A percentile compares a stretch with the other conserved stretches of the same genome.
These are phyloP conservation scores for Bradysia coprophila DNA, from an alignment of 1,140 invertebrate species.

Conservation along the genomic window DNA sequence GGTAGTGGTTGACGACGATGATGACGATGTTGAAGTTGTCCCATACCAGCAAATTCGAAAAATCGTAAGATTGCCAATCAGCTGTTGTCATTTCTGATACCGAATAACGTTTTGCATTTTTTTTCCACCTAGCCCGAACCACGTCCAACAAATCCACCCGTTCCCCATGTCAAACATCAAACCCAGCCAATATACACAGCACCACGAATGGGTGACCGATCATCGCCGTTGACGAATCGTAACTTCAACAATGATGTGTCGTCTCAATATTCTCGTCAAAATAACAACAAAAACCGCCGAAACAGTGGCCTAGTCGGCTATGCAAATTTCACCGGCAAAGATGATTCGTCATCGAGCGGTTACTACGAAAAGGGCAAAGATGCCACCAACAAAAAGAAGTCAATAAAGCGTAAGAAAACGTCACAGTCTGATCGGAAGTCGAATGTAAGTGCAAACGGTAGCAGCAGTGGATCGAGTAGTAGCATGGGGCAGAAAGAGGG, in stretches of 20 bases:
- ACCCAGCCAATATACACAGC: background rate
- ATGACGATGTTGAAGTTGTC: background rate
- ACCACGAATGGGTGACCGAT: background rate
- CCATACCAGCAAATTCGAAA: background rate
- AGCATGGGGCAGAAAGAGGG: background rate
- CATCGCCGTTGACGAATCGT: background rate
- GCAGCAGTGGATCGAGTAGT: background rate
- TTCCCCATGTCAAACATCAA: background rate
- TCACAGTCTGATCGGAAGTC: background rate
- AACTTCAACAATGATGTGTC: background rate
- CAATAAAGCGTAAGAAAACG: background rate
- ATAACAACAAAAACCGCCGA: background rate
- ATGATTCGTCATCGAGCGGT: background rate
- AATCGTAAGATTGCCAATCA: background rate
- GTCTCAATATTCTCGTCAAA: background rate
- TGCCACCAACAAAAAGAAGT: background rate
- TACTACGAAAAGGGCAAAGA: background rate
- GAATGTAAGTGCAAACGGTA: background rate
- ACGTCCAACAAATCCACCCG: background rate
- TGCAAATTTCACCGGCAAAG: background rate
- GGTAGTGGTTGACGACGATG: background rate
- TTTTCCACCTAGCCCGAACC: background rate
- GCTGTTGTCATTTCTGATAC: background rate
- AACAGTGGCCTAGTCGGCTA: background rate
- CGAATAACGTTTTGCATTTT: background rate